Percentiles rank a stretch among this genome's conserved stretches.
Evolutionary conservation across 2,113 vertebrate species (phyloP).

Genomic region (Sterrhoptilus dennistouni): DNA sequence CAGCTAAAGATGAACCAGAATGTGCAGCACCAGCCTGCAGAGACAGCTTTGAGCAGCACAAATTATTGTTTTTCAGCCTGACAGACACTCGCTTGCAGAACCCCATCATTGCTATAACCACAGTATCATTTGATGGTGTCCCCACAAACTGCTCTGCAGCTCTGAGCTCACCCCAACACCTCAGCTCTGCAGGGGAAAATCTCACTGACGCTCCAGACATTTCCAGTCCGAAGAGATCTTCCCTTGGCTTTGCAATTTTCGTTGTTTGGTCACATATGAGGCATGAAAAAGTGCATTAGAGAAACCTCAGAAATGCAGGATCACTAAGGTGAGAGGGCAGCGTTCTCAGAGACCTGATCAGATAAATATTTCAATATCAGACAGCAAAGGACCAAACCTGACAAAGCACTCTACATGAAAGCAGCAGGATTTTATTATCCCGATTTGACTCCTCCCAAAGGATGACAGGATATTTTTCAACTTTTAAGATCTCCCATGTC

Average conservation of each 20-base stretch:
- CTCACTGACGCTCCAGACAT: not conserved
- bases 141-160: not conserved
- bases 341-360: not conserved
- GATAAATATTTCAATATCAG: not conserved
- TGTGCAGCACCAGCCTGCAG: not conserved
- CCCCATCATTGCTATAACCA: rapidly evolving
- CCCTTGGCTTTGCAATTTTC: not conserved
- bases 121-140: rapidly evolving
- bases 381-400: not conserved
- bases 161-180: not conserved
- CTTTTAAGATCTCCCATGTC: not conserved
- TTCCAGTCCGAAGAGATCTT: not conserved
- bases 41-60: not conserved
- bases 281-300: not conserved
- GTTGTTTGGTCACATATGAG: not conserved
- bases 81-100: not conserved
- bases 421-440: not conserved
- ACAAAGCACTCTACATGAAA: not conserved
- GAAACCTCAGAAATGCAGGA: not conserved
- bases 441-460: not conserved
- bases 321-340: not conserved
- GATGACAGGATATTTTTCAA: not conserved
- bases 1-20: not conserved
- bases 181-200: not conserved
- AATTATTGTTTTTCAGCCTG: not conserved